These are phyloP conservation scores for Hylyphantes graminicola DNA, from an alignment of 1,140 invertebrate species.

Conservation along the genomic window DNA sequence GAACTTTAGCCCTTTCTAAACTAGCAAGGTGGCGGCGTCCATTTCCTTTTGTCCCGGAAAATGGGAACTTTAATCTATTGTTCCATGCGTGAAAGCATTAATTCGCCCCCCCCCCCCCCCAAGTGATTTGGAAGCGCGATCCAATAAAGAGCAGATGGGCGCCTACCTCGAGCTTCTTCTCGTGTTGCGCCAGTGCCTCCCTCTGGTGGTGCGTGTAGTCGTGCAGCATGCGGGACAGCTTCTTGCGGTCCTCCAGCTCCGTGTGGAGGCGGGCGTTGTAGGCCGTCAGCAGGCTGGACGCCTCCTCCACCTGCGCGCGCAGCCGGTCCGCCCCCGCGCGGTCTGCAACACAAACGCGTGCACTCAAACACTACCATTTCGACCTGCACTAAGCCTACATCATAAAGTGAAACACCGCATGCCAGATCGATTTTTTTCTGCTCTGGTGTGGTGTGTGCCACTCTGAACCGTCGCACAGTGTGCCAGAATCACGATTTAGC, in stretches of 20 bases:
- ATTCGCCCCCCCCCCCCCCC: no score
- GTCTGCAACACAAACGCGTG: constrained; percentile 61
- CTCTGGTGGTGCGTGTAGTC: constrained; percentile 88
- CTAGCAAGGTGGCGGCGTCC: no score
- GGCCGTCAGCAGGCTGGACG: constrained; percentile 83
- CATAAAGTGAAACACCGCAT: no score
- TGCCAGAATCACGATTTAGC: no score
- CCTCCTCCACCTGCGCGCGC: constrained; percentile 84
- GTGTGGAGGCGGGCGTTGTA: constrained; percentile 87
- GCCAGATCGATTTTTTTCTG: no score
- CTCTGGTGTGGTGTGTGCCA: no score
- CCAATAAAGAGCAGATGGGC: background rate
- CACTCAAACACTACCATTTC: background rate
- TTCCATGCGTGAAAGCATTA: no score
- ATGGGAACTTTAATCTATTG: background rate
- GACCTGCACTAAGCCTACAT: no score
- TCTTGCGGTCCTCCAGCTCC: constrained; percentile 88
- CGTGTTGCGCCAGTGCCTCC: constrained; percentile 84
- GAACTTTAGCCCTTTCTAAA: no score
- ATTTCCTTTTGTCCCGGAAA: background rate
- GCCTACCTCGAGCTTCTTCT: constrained; percentile 84
- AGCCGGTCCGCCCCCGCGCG: constrained; percentile 79
- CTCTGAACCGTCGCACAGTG: no score
- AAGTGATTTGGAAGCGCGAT: no score
- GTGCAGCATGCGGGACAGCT: constrained; percentile 84